A percentile compares a stretch with the other conserved stretches of the same genome.
These are phyloP conservation scores for Syndactyla subalaris DNA, from an alignment of 2,797 vertebrate genomes.

Conservation along the genomic window DNA sequence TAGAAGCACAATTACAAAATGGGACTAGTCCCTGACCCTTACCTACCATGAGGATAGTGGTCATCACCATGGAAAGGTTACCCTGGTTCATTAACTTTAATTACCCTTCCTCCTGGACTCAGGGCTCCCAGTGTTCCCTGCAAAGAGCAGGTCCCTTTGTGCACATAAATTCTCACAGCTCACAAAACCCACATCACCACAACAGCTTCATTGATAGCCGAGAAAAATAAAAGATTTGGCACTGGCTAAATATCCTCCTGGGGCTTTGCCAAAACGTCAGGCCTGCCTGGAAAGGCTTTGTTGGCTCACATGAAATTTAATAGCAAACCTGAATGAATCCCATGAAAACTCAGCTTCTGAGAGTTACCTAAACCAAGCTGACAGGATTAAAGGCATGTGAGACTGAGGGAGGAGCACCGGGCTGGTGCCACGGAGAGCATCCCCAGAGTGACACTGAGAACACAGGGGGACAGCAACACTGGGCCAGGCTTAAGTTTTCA, in stretches of 20 bases:
- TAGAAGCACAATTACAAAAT: not conserved
- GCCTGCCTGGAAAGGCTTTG: slow-evolving; percentile 69
- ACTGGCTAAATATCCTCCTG: slow-evolving; percentile 72
- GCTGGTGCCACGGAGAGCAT: not conserved
- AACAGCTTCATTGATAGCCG: slow-evolving; percentile 83
- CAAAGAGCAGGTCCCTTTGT: slow-evolving; percentile 82
- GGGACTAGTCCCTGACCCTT: slow-evolving; percentile 69
- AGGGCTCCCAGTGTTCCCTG: slow-evolving; percentile 80
- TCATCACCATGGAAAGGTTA: slow-evolving; percentile 79
- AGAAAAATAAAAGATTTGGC: slow-evolving; percentile 81
- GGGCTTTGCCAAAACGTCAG: slow-evolving; percentile 76
- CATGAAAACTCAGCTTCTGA: slow-evolving; percentile 58
- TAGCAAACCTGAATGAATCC: slow-evolving; percentile 68
- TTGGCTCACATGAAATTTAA: slow-evolving; percentile 68
- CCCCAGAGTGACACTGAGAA: not conserved
- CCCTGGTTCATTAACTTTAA: slow-evolving; percentile 82
- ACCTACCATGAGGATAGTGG: slow-evolving; percentile 72
- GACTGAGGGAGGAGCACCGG: not conserved
- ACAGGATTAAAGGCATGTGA: slow-evolving; percentile 1
- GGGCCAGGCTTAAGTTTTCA: not conserved
- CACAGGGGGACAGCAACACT: not conserved
- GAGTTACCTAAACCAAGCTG: slow-evolving; percentile 43
- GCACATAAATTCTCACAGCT: slow-evolving; percentile 82
- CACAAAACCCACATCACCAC: slow-evolving; percentile 81
- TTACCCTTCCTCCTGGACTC: slow-evolving; percentile 79